Percentiles rank a stretch among this genome's conserved stretches.
Evolutionary conservation across 2,888 invertebrate species (phyloP).

Genomic region (Tetragonula carbonaria): DNA sequence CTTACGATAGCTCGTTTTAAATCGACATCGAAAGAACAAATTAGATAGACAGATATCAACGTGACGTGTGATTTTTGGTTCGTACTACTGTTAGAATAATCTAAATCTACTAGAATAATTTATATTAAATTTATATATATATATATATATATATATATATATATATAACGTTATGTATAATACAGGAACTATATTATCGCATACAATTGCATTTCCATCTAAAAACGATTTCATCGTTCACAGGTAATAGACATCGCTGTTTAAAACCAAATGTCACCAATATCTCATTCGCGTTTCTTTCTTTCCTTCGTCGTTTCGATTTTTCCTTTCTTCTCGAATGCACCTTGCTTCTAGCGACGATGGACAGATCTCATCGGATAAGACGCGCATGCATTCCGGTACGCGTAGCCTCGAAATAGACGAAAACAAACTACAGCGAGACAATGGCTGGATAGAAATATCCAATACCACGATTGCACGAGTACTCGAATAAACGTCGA

Average conservation of each 20-base stretch:
- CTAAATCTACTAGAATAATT: slow-evolving; percentile 74
- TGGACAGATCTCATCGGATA: slow-evolving; percentile 10
- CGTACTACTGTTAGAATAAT: slow-evolving; percentile 44
- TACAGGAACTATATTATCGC: slow-evolving; percentile 78
- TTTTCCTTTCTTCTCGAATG: not conserved
- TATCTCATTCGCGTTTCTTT: slow-evolving; percentile 1
- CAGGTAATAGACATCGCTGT: slow-evolving; percentile 15
- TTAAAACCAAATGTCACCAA: not conserved
- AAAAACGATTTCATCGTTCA: slow-evolving; percentile 71
- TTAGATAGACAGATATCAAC: slow-evolving; percentile 33
- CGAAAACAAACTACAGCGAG: slow-evolving; percentile 18
- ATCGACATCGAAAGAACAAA: slow-evolving; percentile 36
- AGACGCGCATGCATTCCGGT: not conserved
- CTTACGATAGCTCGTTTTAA: slow-evolving; percentile 10
- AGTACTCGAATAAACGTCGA: slow-evolving; percentile 30
- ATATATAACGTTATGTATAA: slow-evolving; percentile 69
- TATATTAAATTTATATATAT: slow-evolving; percentile 58
- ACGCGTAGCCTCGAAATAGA: slow-evolving; percentile 20
- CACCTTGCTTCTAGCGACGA: slow-evolving; percentile 18
- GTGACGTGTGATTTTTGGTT: slow-evolving; percentile 40
- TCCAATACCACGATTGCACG: slow-evolving; percentile 18
- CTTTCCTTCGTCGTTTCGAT: not conserved
- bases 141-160: slow-evolving; percentile 41
- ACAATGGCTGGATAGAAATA: slow-evolving; percentile 12
- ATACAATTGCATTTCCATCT: slow-evolving; percentile 65